A percentile compares a stretch with the other conserved stretches of the same genome.
Conservation (phyloP, 2,113 vertebrate genomes). For the Castor canadensis region DNA sequence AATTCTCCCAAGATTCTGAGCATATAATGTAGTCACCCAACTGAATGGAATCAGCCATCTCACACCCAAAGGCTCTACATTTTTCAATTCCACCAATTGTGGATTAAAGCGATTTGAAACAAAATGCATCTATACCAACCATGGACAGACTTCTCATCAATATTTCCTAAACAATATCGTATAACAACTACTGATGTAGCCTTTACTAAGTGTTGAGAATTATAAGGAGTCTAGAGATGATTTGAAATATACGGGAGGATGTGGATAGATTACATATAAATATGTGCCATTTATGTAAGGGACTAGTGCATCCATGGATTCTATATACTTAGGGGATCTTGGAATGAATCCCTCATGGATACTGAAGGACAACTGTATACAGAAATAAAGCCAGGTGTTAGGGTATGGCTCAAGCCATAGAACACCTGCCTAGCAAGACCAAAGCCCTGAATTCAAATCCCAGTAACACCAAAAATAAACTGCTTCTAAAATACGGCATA, state of each 20-base stretch:
- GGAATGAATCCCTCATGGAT: background rate
- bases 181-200: background rate
- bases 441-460: no score
- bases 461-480: no score
- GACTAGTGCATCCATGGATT: background rate
- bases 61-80: background rate
- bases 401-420: no score
- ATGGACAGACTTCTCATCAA: background rate
- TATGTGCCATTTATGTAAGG: background rate
- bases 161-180: background rate
- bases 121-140: background rate
- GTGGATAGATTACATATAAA: background rate
- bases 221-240: background rate
- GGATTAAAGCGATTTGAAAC: background rate
- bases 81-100: background rate
- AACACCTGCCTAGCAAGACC: no score
- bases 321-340: background rate
- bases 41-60: background rate
- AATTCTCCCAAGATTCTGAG: background rate
- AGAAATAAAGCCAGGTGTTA: no score
- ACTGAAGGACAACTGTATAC: background rate
- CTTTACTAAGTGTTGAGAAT: background rate
- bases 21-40: background rate
- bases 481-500: no score
- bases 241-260: no score